A percentile compares a stretch with the other conserved stretches of the same genome.
Conservation (phyloP, 2,113 vertebrate species). For the Stictonetta naevosa region DNA sequence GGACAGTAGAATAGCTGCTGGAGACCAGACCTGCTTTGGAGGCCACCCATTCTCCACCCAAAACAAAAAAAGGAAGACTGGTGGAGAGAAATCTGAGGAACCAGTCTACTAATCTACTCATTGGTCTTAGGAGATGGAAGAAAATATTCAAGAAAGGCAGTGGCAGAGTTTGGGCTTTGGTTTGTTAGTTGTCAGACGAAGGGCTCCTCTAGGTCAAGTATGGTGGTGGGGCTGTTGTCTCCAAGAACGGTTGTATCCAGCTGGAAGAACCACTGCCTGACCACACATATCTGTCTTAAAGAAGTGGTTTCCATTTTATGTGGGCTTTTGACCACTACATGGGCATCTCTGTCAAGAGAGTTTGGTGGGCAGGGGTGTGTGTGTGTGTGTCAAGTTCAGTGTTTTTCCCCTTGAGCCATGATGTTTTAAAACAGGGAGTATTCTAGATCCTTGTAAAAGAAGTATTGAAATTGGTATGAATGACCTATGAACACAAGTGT, state of each 20-base stretch:
- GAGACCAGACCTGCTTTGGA: not conserved
- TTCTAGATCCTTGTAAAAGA: not conserved
- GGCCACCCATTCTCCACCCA: not conserved
- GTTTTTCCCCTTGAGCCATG: not conserved
- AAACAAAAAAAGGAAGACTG: not conserved
- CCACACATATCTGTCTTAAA: not conserved
- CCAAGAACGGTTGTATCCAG: not conserved
- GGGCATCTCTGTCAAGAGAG: not conserved
- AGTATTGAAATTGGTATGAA: not conserved
- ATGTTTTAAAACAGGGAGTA: not conserved
- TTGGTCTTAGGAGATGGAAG: not conserved
- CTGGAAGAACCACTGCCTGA: not conserved
- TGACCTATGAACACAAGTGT: fast-evolving
- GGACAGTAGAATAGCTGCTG: not conserved
- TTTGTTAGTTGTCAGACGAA: not conserved
- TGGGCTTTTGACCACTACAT: too few species aligned
- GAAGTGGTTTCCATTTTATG: not conserved
- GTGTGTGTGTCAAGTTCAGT: not conserved
- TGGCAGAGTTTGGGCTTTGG: not conserved
- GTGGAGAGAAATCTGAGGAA: not conserved
- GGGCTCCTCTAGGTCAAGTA: not conserved
- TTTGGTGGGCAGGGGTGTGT: not conserved
- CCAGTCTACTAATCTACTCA: not conserved
- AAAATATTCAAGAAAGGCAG: not conserved
- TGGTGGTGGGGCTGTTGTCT: not conserved